A percentile compares a stretch with the other conserved stretches of the same genome.
Conservation (phyloP, 1,140 invertebrate species). For the Lysiphlebus fabarum region DNA sequence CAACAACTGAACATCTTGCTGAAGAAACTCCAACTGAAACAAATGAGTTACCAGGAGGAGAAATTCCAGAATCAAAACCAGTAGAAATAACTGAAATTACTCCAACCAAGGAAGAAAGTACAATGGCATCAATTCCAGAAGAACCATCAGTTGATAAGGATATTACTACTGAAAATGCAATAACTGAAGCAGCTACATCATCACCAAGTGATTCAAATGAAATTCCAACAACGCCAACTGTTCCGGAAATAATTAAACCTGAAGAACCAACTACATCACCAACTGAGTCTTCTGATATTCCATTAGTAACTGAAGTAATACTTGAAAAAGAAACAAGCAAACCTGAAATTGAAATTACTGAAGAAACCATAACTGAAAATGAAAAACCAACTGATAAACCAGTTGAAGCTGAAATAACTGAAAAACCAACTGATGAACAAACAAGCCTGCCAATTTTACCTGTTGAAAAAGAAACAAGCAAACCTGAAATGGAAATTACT, state of each 20-base stretch:
- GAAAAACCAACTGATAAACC: conserved; percentile 25
- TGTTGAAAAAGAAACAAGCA: conserved; percentile 22
- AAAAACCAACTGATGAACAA: conserved; percentile 25
- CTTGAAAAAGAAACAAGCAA: conserved; percentile 23
- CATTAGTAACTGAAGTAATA: conserved; percentile 2
- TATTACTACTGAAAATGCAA: not conserved
- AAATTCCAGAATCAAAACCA: conserved; percentile 3
- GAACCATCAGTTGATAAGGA: conserved; percentile 6
- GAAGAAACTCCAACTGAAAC: conserved; percentile 17
- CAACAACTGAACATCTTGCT: conserved; percentile 22
- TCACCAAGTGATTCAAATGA: no score
- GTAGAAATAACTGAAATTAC: not conserved
- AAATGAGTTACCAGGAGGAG: conserved; percentile 23
- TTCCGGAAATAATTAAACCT: not conserved
- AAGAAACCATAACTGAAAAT: conserved; percentile 19
- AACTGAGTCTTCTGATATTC: not conserved
- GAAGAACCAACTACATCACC: conserved; percentile 12
- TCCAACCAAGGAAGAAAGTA: conserved; percentile 7
- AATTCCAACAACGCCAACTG: no score
- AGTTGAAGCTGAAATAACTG: conserved; percentile 13
- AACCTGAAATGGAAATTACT: conserved; percentile 22
- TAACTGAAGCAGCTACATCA: no score
- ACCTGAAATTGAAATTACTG: conserved; percentile 22
- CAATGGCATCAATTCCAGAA: conserved; percentile 1
- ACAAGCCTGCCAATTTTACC: no score